Evolutionary conservation across 2,888 invertebrate genomes (phyloP), one percentile per base, ranked within the genome.

Genomic region (Drosophila fulvimacula): DNA sequence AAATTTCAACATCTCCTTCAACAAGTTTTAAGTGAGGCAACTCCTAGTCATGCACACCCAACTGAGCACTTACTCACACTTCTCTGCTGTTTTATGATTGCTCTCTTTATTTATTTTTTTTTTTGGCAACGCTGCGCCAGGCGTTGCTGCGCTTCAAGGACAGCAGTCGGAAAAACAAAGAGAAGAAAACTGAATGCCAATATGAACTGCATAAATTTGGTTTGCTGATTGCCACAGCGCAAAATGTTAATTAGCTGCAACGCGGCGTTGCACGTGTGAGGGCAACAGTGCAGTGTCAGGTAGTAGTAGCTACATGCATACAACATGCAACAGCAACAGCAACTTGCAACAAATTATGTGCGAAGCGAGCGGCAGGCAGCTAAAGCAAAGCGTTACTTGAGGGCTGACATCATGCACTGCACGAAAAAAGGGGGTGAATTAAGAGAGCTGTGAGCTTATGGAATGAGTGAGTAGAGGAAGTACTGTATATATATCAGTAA

Each of bases 121-220:
- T 34, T 34, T 19, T 46, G 53, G 48, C 30, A 44, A 7, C 46
- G 60, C 52, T 41, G n/a, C 52, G 11, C 52, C 10, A 30, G 27
- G 27, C 49, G 32, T 34, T 30, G 49, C 32, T 21, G 39, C 17
- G 41, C 41, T 58, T 81, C 87, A 81, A 81, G 81, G 87, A 77
- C 84, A 74, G 63, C 42, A 64, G 69, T 30, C 3, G 11, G 46
- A 46, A 46, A 46, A 10, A 6, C 46, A 27, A 30, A 46, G n/a
- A n/a, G 9, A 5, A 15, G 3, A 59, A 70, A 59, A 69, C 44
- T 53, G 60, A 62, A 55, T 60, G 34, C 52, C 70, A 41, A 79
- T 71, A 62, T 66, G 44, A 73, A 64, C 32, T 73, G 80, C 83
- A 85, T 82, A 76, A 70, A 82, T 81, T 84, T 84, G 49, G 73